A percentile compares a stretch with the other conserved stretches of the same genome.
phyloP scores from a whole-genome alignment of 2,888 invertebrate species.

The Aphelenchoides bicaudatus region DNA sequence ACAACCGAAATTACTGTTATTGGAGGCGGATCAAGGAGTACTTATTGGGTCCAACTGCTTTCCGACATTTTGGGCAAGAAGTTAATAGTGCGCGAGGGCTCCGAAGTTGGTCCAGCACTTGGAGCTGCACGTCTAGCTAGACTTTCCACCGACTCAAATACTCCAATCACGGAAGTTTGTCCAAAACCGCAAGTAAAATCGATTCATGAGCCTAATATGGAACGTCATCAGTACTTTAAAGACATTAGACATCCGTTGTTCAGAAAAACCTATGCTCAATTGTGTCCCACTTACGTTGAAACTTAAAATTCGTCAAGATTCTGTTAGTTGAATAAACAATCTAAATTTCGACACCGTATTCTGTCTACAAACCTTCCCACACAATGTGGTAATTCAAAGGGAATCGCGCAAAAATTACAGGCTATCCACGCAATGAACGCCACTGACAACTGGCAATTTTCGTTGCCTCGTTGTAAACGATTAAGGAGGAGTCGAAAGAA shows the following conservation, averaged over 20 bases:
- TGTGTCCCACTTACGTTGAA: not conserved
- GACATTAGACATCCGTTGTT: slow-evolving; percentile 10
- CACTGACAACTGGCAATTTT: no score
- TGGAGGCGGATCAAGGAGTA: slow-evolving; percentile 18
- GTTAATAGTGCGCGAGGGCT: not conserved
- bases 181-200: not conserved
- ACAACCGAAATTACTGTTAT: slow-evolving; percentile 16
- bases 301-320: no score
- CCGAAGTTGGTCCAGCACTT: slow-evolving; percentile 9
- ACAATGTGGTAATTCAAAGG: no score
- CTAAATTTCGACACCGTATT: no score
- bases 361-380: no score
- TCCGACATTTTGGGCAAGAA: slow-evolving; percentile 12
- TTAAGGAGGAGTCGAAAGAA: no score
- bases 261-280: not conserved
- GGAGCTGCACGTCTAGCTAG: slow-evolving; percentile 10
- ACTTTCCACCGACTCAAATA: not conserved
- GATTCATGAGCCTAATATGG: slow-evolving; percentile 12
- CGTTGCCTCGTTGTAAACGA: no score
- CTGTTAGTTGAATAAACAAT: no score
- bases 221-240: slow-evolving; percentile 1
- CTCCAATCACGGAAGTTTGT: slow-evolving; percentile 10
- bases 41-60: slow-evolving; percentile 23
- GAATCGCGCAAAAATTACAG: no score
- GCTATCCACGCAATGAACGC: no score